Percentiles rank a stretch among this genome's conserved stretches.
phyloP scores from a whole-genome alignment of 2,888 invertebrate genomes.

The Petrophora chlorosata region DNA sequence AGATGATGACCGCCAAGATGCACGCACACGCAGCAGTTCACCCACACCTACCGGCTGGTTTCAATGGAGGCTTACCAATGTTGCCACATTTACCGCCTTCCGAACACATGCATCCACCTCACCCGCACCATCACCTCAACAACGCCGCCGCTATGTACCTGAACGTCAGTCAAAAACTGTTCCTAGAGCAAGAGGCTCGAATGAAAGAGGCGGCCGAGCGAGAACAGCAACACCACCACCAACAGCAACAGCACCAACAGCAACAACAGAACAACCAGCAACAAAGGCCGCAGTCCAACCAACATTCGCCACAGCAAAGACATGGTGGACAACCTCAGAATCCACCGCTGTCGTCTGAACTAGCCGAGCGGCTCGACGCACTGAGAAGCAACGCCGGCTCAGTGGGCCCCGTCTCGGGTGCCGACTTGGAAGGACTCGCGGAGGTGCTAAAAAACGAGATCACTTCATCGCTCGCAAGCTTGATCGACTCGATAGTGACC shows the following conservation, averaged over 20 bases:
- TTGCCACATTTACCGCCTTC: slow-evolving; percentile 81
- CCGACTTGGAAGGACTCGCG: slow-evolving; percentile 94
- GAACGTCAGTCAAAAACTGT: slow-evolving; percentile 90
- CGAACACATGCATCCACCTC: slow-evolving; percentile 81
- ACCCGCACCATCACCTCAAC: slow-evolving; percentile 85
- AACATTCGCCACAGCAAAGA: slow-evolving; percentile 82
- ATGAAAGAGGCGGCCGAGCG: slow-evolving; percentile 87
- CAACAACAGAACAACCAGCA: slow-evolving; percentile 79
- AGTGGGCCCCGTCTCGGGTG: slow-evolving; percentile 87
- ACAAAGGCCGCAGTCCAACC: slow-evolving; percentile 84
- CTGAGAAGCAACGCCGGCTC: slow-evolving; percentile 88
- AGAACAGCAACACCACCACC: slow-evolving; percentile 72
- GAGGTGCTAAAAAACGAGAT: slow-evolving; percentile 96
- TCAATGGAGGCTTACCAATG: slow-evolving; percentile 83
- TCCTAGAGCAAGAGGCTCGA: slow-evolving; percentile 90
- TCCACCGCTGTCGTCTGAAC: slow-evolving; percentile 85
- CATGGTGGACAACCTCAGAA: slow-evolving; percentile 75
- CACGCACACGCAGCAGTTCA: slow-evolving; percentile 80
- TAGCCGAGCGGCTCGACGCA: slow-evolving; percentile 90
- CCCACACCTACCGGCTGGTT: slow-evolving; percentile 84
- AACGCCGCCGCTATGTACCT: slow-evolving; percentile 89
- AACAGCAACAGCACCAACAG: slow-evolving; percentile 70
- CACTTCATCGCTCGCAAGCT: slow-evolving; percentile 90
- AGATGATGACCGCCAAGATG: slow-evolving; percentile 86
- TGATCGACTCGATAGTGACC: slow-evolving; percentile 94